Evolutionary conservation across 2,797 vertebrate genomes (phyloP).

Genomic region (Phrynocephalus guinanensis): DNA sequence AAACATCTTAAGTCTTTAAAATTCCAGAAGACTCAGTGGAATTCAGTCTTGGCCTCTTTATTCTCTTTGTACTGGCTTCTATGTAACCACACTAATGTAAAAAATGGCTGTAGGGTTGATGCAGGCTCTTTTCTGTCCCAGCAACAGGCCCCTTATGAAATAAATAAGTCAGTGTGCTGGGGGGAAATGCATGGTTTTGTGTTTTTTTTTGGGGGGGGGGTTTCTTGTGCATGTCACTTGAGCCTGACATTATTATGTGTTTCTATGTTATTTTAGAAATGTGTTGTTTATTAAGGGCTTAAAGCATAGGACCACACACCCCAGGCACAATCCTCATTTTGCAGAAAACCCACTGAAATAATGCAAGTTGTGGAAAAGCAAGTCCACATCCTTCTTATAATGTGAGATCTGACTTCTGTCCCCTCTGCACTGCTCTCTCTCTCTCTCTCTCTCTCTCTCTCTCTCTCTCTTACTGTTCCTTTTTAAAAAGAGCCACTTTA

Average conservation of each 20-base stretch:
- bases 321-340: neutral
- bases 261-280: constrained; percentile 17
- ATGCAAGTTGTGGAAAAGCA: neutral
- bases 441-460: too few species aligned
- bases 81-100: neutral
- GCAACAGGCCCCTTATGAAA: neutral
- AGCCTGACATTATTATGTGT: constrained; percentile 1
- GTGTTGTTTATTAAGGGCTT: neutral
- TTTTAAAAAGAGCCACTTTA: neutral
- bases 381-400: neutral
- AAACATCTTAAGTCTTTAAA: neutral
- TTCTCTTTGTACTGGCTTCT: neutral
- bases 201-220: too few species aligned
- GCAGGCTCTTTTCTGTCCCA: neutral
- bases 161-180: neutral
- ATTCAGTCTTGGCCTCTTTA: neutral
- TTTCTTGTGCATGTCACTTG: neutral
- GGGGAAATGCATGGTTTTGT: neutral
- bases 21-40: too few species aligned
- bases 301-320: neutral
- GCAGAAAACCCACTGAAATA: neutral
- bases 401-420: neutral
- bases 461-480: neutral
- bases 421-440: neutral
- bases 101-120: neutral